These are phyloP conservation scores for Mesitornis unicolor DNA, from an alignment of 2,113 vertebrate species.

Conservation along the genomic window DNA sequence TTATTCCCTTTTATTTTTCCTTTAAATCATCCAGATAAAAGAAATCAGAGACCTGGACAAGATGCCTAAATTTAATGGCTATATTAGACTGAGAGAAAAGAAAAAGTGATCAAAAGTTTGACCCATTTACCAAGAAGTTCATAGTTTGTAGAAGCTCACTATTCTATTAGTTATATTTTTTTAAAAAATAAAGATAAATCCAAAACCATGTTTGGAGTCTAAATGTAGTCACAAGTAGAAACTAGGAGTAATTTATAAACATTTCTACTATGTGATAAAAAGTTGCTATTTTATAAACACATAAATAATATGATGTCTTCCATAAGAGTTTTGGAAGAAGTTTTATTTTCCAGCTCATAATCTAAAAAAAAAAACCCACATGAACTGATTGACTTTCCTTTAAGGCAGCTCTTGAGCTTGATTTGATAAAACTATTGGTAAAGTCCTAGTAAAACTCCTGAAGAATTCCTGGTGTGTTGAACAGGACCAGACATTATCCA, in stretches of 20 bases:
- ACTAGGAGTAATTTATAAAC: not conserved
- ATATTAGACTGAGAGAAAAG: not conserved
- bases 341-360: conserved; percentile 16
- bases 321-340: not conserved
- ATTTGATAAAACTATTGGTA: not conserved
- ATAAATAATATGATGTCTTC: not conserved
- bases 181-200: not conserved
- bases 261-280: not conserved
- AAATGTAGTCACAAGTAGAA: not conserved
- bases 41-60: conserved; percentile 7
- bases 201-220: not conserved
- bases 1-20: conserved; percentile 16
- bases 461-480: not conserved
- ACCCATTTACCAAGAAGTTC: not conserved
- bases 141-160: not conserved
- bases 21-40: not conserved
- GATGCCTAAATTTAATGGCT: not conserved
- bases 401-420: not conserved
- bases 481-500: not conserved
- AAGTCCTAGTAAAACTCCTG: not conserved
- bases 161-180: not conserved
- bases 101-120: not conserved
- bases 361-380: conserved; percentile 23
- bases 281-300: conserved; percentile 3
- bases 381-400: conserved; percentile 3